A percentile compares a stretch with the other conserved stretches of the same genome.
Evolutionary conservation across 2,797 vertebrate species (phyloP).

Genomic region (Brachyrhaphis roseni): DNA sequence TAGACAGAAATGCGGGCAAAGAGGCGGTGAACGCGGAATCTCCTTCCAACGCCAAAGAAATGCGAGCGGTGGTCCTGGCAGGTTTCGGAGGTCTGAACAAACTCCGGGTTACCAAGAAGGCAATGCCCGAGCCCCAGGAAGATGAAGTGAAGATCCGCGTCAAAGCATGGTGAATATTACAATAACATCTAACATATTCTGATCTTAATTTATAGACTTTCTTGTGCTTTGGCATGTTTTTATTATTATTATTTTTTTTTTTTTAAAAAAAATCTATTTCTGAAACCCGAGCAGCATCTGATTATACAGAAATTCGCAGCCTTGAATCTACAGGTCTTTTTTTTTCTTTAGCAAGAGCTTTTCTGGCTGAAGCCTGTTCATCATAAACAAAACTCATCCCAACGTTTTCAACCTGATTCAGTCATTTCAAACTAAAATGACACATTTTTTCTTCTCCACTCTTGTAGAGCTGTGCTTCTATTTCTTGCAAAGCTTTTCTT

Average conservation of each 20-base stretch:
- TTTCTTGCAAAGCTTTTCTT: neutral
- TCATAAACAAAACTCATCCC: slow-evolving; percentile 14
- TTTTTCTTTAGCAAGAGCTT: slow-evolving; percentile 22
- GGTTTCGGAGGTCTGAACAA: slow-evolving; percentile 96
- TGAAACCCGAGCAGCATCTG: neutral
- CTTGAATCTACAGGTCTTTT: slow-evolving; percentile 68
- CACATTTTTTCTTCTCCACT: neutral
- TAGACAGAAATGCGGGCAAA: slow-evolving; percentile 82
- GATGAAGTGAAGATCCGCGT: slow-evolving; percentile 95
- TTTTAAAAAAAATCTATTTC: neutral
- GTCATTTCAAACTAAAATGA: slow-evolving; percentile 7
- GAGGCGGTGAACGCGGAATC: slow-evolving; percentile 75
- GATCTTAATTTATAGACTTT: neutral
- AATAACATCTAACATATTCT: neutral
- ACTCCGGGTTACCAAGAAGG: slow-evolving; percentile 90
- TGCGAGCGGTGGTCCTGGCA: slow-evolving; percentile 91
- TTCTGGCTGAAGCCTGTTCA: slow-evolving; percentile 13
- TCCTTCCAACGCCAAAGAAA: slow-evolving; percentile 87
- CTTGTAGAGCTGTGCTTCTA: neutral
- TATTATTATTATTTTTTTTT: no score
- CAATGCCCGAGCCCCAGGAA: slow-evolving; percentile 93
- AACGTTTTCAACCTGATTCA: slow-evolving; percentile 12
- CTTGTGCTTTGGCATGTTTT: neutral
- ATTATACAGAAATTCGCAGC: slow-evolving; percentile 14
- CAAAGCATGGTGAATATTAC: slow-evolving; percentile 88